Evolutionary conservation across 2,888 invertebrate species (phyloP), one percentile per base, ranked within the genome.

Genomic region (Sinelater perroti): DNA sequence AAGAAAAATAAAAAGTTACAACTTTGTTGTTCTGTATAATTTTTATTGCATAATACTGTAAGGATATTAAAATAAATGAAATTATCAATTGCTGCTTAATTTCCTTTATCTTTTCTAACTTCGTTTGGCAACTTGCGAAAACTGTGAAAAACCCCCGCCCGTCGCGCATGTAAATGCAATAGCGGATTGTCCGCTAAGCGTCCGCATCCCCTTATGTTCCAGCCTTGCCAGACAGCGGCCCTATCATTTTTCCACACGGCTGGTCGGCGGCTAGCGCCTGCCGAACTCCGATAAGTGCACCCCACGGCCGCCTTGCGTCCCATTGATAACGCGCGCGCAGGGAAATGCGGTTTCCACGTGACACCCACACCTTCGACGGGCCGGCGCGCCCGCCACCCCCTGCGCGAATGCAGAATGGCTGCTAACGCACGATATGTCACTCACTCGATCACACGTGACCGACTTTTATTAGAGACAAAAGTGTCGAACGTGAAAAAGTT

Each of bases 231-330:
- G 61, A 61, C 60, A 61, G 52, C 47, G 51, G 69, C 75, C 75
- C 81, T 82, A 82, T 82, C 82, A 80, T 82, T 82, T 82, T 82
- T 82, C 82, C 82, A 80, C 82, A 82, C 80, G 81, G 78, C 75
- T 79, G 78, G 73, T 74, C 76, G 76, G 73, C 75, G 66, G 67
- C 65, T 67, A 66, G 65, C 68, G 72, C 70, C 75, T 75, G 75
- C 75, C 75, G 68, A 76, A 75, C 67, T 69, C 67, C 70, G 77
- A 77, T 77, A 77, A 74, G 67, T 52, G 74, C 76, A 79, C 79
- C 79, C 80, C 80, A 70, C 71, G 74, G 75, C 71, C 76, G 74
- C 74, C 76, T 75, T 76, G 76, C 72, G 73, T 72, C 71, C 72
- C 67, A 65, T 69, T 73, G 76, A 76, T 76, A 76, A 76, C 67